Base-by-base conservation (phyloP, 1,140 invertebrate genomes). In the Diachasmimorpha longicaudata region DNA sequence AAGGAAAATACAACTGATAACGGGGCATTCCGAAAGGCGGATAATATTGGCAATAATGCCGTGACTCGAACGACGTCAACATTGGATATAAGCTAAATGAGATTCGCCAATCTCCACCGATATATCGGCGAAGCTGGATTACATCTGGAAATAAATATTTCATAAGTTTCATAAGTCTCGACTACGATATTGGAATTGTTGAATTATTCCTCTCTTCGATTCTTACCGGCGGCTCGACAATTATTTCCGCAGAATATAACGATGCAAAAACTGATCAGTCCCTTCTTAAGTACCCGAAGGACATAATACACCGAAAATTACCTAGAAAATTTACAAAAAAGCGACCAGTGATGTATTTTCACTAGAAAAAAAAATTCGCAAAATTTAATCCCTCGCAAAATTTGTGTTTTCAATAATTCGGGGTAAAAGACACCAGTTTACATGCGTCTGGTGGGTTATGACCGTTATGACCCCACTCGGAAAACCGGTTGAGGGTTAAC, bases 401-500 rank as follows among this genome's bases (percentile, higher is more conserved):
- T 31, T 31, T 4, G 39, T 42, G 11, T 52, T 52, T 52, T 52
- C 48, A 52, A 52, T 52, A 52, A 52, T 52, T 52, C 48, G 48
- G 48, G 48, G 16, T 16, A 52, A 4, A 52, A n/a, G 48, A n/a
- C 48, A 4, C 4, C 4, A n/a, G 48, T 52, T 52, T 16, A 52
- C 48, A 52, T 19, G 48, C 48, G 48, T 52, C 48, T 16, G 48
- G 9, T 52, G 48, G 14, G 48, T 63, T 63, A 63, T 63, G 73
- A 72, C 55, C 42, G 68, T 55, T 37, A 63, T 78, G 77, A 78
- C 72, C 77, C 63, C 72, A 55, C n/a, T 10, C 13, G 71, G 70
- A 58, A 58, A 78, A 78, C 77, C 77, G 73, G 77, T 78, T 74
- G 77, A 71, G 77, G 76, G 73, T 75, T 75, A 78, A 78, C 72